A percentile compares a stretch with the other conserved stretches of the same genome.
These are phyloP conservation scores for Geopemphigus sp. DNA, from an alignment of 1,140 invertebrate species.

Conservation along the genomic window DNA sequence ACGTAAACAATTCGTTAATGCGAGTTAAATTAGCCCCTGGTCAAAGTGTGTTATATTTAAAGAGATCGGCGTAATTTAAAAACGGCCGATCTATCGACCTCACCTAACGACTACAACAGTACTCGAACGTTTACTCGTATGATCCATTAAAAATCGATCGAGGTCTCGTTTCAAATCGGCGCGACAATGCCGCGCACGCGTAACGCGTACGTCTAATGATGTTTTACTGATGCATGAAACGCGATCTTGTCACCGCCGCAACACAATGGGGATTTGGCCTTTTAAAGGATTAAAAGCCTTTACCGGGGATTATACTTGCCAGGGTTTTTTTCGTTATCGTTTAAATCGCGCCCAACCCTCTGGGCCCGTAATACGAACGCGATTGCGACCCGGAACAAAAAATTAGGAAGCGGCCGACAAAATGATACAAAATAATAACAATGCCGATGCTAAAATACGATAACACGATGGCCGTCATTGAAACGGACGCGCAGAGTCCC, in stretches of 20 bases:
- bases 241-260: slow-evolving; percentile 31
- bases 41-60: too few relatives aligned
- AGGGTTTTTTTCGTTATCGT: slow-evolving; percentile 30
- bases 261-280: slow-evolving; percentile 45
- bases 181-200: neutral
- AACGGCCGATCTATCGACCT: too few relatives aligned
- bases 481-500: neutral
- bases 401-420: neutral
- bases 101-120: too few relatives aligned
- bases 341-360: slow-evolving; percentile 20
- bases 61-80: too few relatives aligned
- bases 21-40: too few relatives aligned
- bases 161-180: neutral
- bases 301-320: slow-evolving; percentile 25
- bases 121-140: too few relatives aligned
- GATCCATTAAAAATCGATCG: slow-evolving; percentile 20
- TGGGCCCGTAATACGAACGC: neutral
- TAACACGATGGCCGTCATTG: slow-evolving; percentile 6
- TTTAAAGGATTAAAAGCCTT: slow-evolving; percentile 48
- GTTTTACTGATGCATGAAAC: slow-evolving; percentile 46
- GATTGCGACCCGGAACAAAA: neutral
- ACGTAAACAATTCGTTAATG: too few relatives aligned
- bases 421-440: neutral
- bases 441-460: slow-evolving; percentile 1
- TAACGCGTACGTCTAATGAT: slow-evolving; percentile 32